phyloP scores from a whole-genome alignment of 2,797 vertebrate genomes.

The Arnoldichthys spilopterus region DNA sequence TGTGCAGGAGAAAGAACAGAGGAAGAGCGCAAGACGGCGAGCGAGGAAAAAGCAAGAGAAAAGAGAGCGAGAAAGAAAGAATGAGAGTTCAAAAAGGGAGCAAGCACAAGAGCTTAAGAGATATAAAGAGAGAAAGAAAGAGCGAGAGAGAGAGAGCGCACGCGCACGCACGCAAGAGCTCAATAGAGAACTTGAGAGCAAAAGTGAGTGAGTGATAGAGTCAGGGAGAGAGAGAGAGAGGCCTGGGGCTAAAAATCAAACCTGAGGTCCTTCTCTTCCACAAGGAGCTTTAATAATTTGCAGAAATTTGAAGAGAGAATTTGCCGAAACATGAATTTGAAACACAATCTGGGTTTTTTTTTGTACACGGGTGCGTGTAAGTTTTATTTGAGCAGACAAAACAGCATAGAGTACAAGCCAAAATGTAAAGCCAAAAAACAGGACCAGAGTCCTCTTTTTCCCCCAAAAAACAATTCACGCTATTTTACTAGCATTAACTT shows the following conservation, averaged over 20 bases:
- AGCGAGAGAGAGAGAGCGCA: slow-evolving; percentile 18
- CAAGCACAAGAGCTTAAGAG: not conserved
- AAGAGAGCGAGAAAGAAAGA: not conserved
- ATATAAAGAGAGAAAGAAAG: not conserved
- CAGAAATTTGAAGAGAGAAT: slow-evolving; percentile 88
- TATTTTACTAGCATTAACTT: slow-evolving; percentile 85
- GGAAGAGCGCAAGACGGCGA: no score
- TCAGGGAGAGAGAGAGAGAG: not conserved
- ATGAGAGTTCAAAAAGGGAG: not conserved
- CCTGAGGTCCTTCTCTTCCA: slow-evolving; percentile 76
- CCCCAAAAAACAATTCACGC: slow-evolving; percentile 88
- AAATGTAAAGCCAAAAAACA: slow-evolving; percentile 93
- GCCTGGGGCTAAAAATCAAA: slow-evolving; percentile 73
- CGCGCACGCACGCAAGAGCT: no score
- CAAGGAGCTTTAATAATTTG: slow-evolving; percentile 74
- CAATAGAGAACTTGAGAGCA: no score
- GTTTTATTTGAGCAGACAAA: slow-evolving; percentile 99
- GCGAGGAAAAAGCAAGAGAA: not conserved
- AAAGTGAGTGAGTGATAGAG: not conserved
- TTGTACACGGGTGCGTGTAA: slow-evolving; percentile 95
- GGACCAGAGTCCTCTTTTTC: slow-evolving; percentile 79
- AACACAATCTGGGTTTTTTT: slow-evolving; percentile 95
- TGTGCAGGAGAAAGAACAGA: no score
- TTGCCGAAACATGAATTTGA: slow-evolving; percentile 97
- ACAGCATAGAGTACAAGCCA: slow-evolving; percentile 99